These are phyloP conservation scores for Mesoclemmys tuberculata DNA, from an alignment of 2,113 vertebrate species.

Conservation along the genomic window DNA sequence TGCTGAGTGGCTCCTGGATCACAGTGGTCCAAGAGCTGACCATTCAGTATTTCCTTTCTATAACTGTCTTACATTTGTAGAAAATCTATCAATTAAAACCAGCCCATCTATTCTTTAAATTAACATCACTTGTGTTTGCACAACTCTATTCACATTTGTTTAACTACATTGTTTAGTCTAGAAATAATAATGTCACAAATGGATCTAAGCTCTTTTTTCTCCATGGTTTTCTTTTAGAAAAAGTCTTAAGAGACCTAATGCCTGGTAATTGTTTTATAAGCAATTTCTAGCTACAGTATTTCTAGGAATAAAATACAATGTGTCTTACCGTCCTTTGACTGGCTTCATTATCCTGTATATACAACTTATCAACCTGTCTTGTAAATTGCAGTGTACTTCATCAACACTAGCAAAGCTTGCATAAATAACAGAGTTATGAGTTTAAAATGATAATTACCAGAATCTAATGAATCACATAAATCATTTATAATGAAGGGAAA, in stretches of 20 bases:
- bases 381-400: conserved; percentile 55
- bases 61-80: not conserved
- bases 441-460: conserved; percentile 80
- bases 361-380: conserved; percentile 56
- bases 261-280: not conserved
- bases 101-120: not conserved
- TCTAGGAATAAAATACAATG: conserved; percentile 22
- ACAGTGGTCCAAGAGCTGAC: not conserved
- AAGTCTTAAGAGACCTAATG: not conserved
- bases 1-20: not conserved
- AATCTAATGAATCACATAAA: conserved; percentile 83
- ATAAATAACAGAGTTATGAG: conserved; percentile 71
- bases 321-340: conserved; percentile 35
- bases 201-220: not conserved
- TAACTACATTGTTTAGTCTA: not conserved
- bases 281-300: not conserved
- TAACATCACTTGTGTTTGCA: not conserved
- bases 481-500: conserved; percentile 80
- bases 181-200: not conserved
- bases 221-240: not conserved
- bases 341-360: conserved; percentile 59
- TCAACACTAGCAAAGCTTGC: conserved; percentile 57
- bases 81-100: not conserved
- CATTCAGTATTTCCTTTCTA: not conserved
- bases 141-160: not conserved